Percentiles rank a stretch among this genome's conserved stretches.
These are phyloP conservation scores for Drosophila melanica DNA, from an alignment of 1,140 invertebrate species.

Conservation along the genomic window DNA sequence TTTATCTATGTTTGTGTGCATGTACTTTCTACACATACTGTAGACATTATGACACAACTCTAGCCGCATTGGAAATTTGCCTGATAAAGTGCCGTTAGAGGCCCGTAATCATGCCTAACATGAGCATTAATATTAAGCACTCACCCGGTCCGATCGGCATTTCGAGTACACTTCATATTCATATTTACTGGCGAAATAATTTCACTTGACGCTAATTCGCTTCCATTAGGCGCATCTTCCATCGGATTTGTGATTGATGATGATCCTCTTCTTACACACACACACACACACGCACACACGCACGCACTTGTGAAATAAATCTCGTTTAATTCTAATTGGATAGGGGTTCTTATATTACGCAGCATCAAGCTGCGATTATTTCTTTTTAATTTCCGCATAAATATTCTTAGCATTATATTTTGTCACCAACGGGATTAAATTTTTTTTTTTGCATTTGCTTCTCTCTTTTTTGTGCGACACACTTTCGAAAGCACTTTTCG, in stretches of 20 bases:
- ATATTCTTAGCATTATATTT: no score
- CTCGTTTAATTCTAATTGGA: slow-evolving; percentile 16
- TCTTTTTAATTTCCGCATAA: not conserved
- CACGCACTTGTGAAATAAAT: not conserved
- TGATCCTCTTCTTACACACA: slow-evolving; percentile 4
- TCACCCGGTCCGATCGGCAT: slow-evolving; percentile 24
- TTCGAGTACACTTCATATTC: slow-evolving; percentile 4
- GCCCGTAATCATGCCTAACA: slow-evolving; percentile 10
- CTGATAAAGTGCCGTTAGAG: slow-evolving; percentile 25
- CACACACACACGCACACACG: slow-evolving; percentile 4
- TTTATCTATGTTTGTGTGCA: not conserved
- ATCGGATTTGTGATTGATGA: slow-evolving; percentile 10
- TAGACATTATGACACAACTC: slow-evolving; percentile 69
- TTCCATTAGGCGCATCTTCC: not conserved
- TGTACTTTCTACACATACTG: not conserved
- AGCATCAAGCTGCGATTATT: slow-evolving; percentile 7
- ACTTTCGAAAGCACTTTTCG: no score
- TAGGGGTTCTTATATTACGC: slow-evolving; percentile 3
- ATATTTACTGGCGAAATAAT: slow-evolving; percentile 3
- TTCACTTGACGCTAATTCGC: slow-evolving; percentile 28
- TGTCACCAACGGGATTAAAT: no score
- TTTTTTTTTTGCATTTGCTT: no score
- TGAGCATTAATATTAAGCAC: slow-evolving; percentile 31
- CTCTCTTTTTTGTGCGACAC: no score
- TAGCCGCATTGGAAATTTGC: slow-evolving; percentile 19